phyloP scores from a whole-genome alignment of 1,140 invertebrate species.

The Camponotus pennsylvanicus region DNA sequence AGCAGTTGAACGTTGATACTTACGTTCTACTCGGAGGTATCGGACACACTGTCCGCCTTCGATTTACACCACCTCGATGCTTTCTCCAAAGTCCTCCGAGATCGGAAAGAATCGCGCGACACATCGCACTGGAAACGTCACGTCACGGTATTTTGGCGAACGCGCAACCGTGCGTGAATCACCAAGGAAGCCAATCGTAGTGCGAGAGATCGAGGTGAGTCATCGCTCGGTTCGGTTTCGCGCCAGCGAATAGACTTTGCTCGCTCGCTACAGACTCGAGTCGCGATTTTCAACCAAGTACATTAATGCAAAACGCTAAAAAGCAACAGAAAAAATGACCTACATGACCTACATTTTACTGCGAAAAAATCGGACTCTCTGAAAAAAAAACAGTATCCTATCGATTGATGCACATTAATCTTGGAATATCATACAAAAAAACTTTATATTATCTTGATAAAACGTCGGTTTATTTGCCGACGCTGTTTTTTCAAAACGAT shows the following conservation, averaged over 20 bases:
- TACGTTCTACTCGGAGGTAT: not conserved
- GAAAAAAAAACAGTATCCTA: not conserved
- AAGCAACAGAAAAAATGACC: not conserved
- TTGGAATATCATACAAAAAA: not conserved
- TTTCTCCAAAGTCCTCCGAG: not conserved
- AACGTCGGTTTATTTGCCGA: not conserved
- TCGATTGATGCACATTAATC: not conserved
- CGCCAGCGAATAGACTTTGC: slow-evolving; percentile 61
- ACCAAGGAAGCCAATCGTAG: slow-evolving; percentile 67
- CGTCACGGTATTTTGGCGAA: slow-evolving; percentile 50
- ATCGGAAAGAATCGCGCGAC: not conserved
- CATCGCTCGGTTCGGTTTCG: slow-evolving; percentile 69
- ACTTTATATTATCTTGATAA: not conserved
- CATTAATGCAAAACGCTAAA: slow-evolving; percentile 5
- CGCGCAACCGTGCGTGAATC: slow-evolving; percentile 63
- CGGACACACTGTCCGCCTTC: not conserved
- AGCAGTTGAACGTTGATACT: not conserved
- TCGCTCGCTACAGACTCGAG: slow-evolving; percentile 43
- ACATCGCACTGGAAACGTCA: slow-evolving; percentile 33
- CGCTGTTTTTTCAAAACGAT: not conserved
- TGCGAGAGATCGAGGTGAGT: slow-evolving; percentile 66
- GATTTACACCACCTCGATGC: not conserved
- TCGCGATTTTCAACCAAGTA: slow-evolving; percentile 9
- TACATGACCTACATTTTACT: too few species aligned
- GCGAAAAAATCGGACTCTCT: not conserved